A percentile compares a stretch with the other conserved stretches of the same genome.
These are phyloP conservation scores for Cephonodes hylas DNA, from an alignment of 2,888 invertebrate species.

Conservation along the genomic window DNA sequence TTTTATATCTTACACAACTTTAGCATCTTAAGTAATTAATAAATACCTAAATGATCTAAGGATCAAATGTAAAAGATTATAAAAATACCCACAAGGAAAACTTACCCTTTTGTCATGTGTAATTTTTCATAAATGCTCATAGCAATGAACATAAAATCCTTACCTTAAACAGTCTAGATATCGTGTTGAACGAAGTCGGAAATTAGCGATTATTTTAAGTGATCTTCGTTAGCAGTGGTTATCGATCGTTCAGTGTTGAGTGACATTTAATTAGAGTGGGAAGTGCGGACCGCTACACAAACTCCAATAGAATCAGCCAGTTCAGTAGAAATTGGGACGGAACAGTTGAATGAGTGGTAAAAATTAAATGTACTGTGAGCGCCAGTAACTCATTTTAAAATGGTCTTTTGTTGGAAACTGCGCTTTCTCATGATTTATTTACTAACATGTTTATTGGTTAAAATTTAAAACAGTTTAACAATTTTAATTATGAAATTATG, in stretches of 20 bases:
- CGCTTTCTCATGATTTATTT: neutral
- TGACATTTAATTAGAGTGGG: slow-evolving; percentile 37
- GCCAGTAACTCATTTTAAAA: neutral
- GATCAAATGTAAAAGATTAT: too few relatives aligned
- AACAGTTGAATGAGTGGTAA: neutral
- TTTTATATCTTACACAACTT: too few relatives aligned
- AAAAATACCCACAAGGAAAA: too few relatives aligned
- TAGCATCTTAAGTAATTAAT: too few relatives aligned
- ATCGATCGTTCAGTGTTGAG: slow-evolving; percentile 29
- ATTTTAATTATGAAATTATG: neutral
- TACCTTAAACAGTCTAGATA: neutral
- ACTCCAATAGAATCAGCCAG: slow-evolving; percentile 7
- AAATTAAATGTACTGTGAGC: neutral
- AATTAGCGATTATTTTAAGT: neutral
- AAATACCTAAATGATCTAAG: too few relatives aligned
- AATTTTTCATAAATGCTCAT: neutral
- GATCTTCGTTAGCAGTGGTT: slow-evolving; percentile 17
- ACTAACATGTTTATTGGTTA: neutral
- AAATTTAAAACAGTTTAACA: neutral
- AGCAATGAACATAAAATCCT: neutral
- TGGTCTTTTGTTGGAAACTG: neutral
- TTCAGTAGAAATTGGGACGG: slow-evolving; percentile 1
- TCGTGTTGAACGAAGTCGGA: neutral
- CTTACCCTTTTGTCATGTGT: neutral
- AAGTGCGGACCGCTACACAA: slow-evolving; percentile 22